A percentile compares a stretch with the other conserved stretches of the same genome.
Evolutionary conservation across 2,888 invertebrate genomes (phyloP).

Genomic region (Erynnis tages): DNA sequence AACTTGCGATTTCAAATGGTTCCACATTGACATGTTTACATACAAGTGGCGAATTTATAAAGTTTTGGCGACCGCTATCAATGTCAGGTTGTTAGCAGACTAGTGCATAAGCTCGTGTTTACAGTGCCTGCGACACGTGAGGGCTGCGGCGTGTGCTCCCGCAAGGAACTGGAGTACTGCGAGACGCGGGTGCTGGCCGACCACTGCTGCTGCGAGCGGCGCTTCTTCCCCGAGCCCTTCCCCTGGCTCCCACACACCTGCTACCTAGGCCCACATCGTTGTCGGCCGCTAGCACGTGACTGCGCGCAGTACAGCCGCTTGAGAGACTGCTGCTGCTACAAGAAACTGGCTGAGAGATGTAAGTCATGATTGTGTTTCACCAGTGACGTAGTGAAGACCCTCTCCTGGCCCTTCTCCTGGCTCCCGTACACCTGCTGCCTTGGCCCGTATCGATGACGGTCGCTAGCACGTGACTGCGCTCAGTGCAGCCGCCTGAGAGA

Average conservation of each 20-base stretch:
- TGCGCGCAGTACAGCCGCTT: conserved; percentile 84
- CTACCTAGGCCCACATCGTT: conserved; percentile 82
- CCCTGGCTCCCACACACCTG: conserved; percentile 86
- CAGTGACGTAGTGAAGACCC: too few species aligned
- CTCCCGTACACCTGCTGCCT: conserved; percentile 86
- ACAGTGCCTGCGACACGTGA: conserved; percentile 51
- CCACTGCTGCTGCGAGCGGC: conserved; percentile 80
- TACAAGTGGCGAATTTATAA: too few species aligned
- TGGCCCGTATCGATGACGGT: conserved; percentile 82
- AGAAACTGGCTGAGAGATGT: conserved; percentile 82
- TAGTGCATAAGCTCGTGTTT: background rate
- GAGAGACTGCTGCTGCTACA: conserved; percentile 85
- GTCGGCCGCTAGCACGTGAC: conserved; percentile 81
- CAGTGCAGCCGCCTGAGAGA: conserved; percentile 82
- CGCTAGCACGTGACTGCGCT: conserved; percentile 83
- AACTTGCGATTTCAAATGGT: too few species aligned
- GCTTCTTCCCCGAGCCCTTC: conserved; percentile 83
- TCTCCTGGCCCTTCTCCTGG: conserved; percentile 84
- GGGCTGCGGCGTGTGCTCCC: conserved; percentile 84
- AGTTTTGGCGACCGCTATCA: too few species aligned
- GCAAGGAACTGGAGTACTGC: conserved; percentile 84
- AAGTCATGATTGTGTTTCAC: conserved; percentile 47
- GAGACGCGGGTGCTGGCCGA: conserved; percentile 78
- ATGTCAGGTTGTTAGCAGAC: too few species aligned
- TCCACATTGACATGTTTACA: too few species aligned